Percentiles rank a stretch among this genome's conserved stretches.
Conservation (phyloP, 1,140 invertebrate species). For the Bombus huntii region DNA sequence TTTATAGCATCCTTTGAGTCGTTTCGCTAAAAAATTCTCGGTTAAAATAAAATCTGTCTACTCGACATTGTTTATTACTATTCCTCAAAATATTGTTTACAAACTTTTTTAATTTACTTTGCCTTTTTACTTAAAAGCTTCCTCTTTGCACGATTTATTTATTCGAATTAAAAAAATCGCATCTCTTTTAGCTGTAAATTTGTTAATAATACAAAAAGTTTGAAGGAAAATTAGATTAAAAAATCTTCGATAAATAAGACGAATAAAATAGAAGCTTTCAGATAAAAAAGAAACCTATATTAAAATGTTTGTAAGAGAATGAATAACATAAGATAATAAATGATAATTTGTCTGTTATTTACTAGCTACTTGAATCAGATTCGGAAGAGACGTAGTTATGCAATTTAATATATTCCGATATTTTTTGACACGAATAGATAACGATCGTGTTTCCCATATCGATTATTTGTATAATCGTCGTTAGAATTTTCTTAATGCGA, state of each 20-base stretch:
- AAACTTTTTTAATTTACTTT: background rate
- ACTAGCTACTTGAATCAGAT: too few species aligned
- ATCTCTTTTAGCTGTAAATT: too few species aligned
- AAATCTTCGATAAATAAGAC: too few species aligned
- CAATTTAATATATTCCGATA: background rate
- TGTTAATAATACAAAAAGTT: too few species aligned
- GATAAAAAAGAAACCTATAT: too few species aligned
- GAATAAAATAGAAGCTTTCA: too few species aligned
- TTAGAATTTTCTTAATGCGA: background rate
- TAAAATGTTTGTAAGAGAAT: background rate
- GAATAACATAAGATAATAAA: background rate
- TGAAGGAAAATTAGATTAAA: too few species aligned
- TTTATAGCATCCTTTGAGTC: background rate
- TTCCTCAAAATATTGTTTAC: background rate
- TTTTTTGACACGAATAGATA: background rate
- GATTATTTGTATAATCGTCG: background rate
- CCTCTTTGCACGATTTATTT: background rate
- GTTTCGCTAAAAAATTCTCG: background rate
- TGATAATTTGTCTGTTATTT: too few species aligned
- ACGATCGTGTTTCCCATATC: background rate
- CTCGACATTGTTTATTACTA: background rate
- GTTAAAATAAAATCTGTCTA: background rate
- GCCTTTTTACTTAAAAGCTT: too few species aligned
- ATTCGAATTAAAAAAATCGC: background rate
- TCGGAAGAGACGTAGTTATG: background rate